Evolutionary conservation across 2,113 vertebrate species (phyloP).

Genomic region (Leptobrachium leishanense): DNA sequence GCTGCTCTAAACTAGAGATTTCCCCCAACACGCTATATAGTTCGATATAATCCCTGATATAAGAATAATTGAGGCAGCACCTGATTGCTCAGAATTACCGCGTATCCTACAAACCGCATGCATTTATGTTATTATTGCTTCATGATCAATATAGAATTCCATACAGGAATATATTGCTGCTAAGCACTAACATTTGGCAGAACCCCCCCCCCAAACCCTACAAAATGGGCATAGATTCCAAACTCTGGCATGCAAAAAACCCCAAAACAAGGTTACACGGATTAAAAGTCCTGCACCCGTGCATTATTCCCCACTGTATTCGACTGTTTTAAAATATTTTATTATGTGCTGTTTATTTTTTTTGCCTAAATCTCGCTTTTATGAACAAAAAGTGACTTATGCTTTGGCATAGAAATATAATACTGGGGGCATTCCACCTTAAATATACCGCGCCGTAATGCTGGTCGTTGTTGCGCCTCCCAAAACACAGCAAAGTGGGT

Average conservation of each 20-base stretch:
- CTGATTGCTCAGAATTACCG: conserved; percentile 24
- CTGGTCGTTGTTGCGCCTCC: not conserved
- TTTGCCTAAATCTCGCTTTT: conserved; percentile 22
- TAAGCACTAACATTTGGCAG: conserved; percentile 40
- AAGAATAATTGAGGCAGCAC: conserved; percentile 37
- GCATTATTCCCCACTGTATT: conserved; percentile 4
- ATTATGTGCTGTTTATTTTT: not conserved
- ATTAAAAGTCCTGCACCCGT: not conserved
- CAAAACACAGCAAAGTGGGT: not conserved
- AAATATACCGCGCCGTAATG: not conserved
- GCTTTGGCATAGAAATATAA: conserved; percentile 85
- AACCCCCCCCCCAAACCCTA: conserved; percentile 58
- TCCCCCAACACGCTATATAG: conserved; percentile 27
- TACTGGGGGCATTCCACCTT: conserved; percentile 59
- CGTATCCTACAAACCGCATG: conserved; percentile 35
- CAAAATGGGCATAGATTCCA: conserved; percentile 82
- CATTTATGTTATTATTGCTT: conserved; percentile 47
- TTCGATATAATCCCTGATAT: conserved; percentile 38
- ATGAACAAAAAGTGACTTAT: conserved; percentile 77
- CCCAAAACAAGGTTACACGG: conserved; percentile 16
- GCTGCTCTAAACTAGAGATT: conserved; percentile 8
- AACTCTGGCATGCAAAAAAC: conserved; percentile 54
- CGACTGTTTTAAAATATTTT: too few relatives aligned
- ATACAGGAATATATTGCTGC: conserved; percentile 40
- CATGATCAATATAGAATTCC: conserved; percentile 35